phyloP scores from a whole-genome alignment of 2,113 vertebrate genomes.

The Petromus typicus region DNA sequence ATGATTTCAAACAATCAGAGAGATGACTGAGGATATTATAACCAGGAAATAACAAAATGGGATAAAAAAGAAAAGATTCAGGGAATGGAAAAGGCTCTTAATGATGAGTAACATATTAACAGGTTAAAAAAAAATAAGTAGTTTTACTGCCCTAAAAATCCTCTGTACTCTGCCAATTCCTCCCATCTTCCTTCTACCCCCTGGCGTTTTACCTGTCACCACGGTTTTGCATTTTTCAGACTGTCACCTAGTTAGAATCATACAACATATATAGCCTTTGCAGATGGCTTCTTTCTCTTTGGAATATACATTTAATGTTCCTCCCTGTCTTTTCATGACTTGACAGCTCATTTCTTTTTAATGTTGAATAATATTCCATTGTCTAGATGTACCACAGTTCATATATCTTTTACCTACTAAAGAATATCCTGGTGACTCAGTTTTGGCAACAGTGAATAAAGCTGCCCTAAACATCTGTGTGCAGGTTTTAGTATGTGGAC shows the following conservation, averaged over 20 bases:
- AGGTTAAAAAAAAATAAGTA: neutral
- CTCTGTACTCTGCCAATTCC: neutral
- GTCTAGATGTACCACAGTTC: neutral
- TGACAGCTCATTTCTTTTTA: neutral
- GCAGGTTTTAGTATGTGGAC: neutral
- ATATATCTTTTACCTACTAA: neutral
- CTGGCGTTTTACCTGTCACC: neutral
- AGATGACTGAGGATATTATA: neutral
- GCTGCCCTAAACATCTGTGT: neutral
- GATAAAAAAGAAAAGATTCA: neutral
- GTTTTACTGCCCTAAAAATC: neutral
- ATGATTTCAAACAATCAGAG: neutral
- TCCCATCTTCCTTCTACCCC: neutral
- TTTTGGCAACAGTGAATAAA: neutral
- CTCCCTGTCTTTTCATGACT: neutral
- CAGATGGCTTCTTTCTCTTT: neutral
- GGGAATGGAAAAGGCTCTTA: neutral
- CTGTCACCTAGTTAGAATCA: neutral
- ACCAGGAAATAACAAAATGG: neutral
- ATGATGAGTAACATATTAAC: slow-evolving; percentile 3
- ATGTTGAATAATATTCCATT: neutral
- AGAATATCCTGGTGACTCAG: neutral
- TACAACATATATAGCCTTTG: neutral
- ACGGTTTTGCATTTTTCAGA: neutral
- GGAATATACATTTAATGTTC: neutral